A percentile compares a stretch with the other conserved stretches of the same genome.
These are phyloP conservation scores for Sinelater perroti DNA, from an alignment of 2,888 invertebrate species.

Conservation along the genomic window DNA sequence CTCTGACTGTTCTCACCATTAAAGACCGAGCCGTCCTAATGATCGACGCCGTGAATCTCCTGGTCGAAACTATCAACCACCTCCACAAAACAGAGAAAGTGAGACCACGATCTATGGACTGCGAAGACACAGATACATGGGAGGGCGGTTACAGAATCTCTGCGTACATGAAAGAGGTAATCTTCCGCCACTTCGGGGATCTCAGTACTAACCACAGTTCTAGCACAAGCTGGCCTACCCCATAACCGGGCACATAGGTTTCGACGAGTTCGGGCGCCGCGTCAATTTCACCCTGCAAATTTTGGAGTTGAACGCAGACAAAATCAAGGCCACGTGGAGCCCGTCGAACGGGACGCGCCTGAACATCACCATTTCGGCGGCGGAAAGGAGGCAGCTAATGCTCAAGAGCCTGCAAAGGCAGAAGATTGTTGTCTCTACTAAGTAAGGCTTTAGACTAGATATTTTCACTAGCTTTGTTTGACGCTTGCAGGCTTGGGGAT, in stretches of 20 bases:
- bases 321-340: slow-evolving; percentile 64
- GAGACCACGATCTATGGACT: slow-evolving; percentile 43
- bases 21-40: slow-evolving; percentile 73
- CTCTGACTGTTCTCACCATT: slow-evolving; percentile 41
- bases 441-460: slow-evolving; percentile 48
- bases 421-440: slow-evolving; percentile 62
- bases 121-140: slow-evolving; percentile 60
- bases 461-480: not conserved
- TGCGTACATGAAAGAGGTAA: slow-evolving; percentile 71
- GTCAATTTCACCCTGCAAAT: slow-evolving; percentile 69
- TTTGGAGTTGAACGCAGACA: slow-evolving; percentile 67
- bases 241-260: slow-evolving; percentile 71
- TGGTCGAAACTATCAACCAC: slow-evolving; percentile 43
- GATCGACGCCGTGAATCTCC: slow-evolving; percentile 72
- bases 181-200: not conserved
- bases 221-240: slow-evolving; percentile 53
- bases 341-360: slow-evolving; percentile 40
- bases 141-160: slow-evolving; percentile 70
- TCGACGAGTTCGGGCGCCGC: slow-evolving; percentile 74
- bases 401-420: slow-evolving; percentile 63
- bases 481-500: slow-evolving; percentile 67
- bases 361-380: slow-evolving; percentile 39
- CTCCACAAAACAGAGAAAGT: slow-evolving; percentile 41
- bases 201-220: not conserved
- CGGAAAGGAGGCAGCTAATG: slow-evolving; percentile 59